Evolutionary conservation across 2,888 invertebrate genomes (phyloP).

Genomic region (Plebejus argus): DNA sequence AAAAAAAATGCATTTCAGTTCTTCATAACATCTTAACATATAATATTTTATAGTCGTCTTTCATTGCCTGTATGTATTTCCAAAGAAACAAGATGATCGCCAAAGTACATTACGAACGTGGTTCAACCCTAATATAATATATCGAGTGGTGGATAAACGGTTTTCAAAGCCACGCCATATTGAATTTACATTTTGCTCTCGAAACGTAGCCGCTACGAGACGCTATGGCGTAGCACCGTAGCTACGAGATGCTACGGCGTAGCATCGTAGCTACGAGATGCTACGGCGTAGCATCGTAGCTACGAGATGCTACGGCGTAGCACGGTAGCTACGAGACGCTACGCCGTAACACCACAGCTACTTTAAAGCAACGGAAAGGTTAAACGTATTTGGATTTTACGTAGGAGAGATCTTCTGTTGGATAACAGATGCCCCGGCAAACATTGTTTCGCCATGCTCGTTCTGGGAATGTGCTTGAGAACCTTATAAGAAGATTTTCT

Average conservation of each 20-base stretch:
- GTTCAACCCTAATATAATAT: background rate
- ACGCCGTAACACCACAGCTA: too few species aligned
- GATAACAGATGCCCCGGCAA: background rate
- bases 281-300: too few species aligned
- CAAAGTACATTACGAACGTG: too few species aligned
- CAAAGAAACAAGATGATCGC: too few species aligned
- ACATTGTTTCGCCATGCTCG: background rate
- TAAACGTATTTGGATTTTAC: background rate
- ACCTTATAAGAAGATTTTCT: too few species aligned
- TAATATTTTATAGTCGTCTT: too few species aligned
- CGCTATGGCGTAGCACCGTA: background rate
- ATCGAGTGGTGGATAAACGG: background rate
- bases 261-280: background rate
- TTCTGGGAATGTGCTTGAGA: too few species aligned
- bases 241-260: constrained; percentile 28
- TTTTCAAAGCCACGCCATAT: background rate
- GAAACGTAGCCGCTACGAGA: background rate
- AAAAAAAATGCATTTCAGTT: too few species aligned
- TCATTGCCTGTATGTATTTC: too few species aligned
- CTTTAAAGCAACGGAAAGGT: background rate
- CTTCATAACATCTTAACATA: too few species aligned
- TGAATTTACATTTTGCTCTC: constrained; percentile 7
- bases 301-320: too few species aligned
- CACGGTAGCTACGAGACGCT: constrained; percentile 24
- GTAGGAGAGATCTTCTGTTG: background rate